Percentiles rank a stretch among this genome's conserved stretches.
These are phyloP conservation scores for Conopomorpha cramerella DNA, from an alignment of 1,140 invertebrate species.

Conservation along the genomic window DNA sequence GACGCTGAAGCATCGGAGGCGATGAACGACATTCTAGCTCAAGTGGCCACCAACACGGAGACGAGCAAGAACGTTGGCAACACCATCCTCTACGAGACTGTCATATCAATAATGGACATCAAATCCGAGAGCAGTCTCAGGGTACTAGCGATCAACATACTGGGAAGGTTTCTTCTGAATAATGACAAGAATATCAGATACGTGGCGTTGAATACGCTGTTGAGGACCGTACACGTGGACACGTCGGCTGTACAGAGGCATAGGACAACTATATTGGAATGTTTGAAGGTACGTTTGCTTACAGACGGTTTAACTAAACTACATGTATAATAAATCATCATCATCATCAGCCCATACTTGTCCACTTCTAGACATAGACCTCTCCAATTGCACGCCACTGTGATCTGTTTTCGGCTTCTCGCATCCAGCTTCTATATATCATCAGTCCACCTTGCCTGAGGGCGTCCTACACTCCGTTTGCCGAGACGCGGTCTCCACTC, in stretches of 20 bases:
- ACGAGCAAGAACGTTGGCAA: slow-evolving; percentile 98
- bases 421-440: too few species aligned
- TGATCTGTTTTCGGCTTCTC: too few species aligned
- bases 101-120: slow-evolving; percentile 98
- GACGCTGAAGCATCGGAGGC: slow-evolving; percentile 97
- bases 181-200: slow-evolving; percentile 99
- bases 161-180: slow-evolving; percentile 97
- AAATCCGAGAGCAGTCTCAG: slow-evolving; percentile 92
- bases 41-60: slow-evolving; percentile 98
- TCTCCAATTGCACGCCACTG: too few species aligned
- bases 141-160: slow-evolving; percentile 95
- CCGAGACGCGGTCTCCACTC: too few species aligned
- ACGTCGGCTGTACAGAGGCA: slow-evolving; percentile 98
- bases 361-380: too few species aligned
- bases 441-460: too few species aligned
- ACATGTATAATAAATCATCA: too few species aligned
- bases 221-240: slow-evolving; percentile 96
- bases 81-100: slow-evolving; percentile 97
- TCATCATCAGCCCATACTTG: too few species aligned
- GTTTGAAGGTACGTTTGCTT: slow-evolving; percentile 72
- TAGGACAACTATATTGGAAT: slow-evolving; percentile 97
- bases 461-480: too few species aligned
- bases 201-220: slow-evolving; percentile 95
- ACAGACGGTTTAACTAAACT: too few species aligned
- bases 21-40: slow-evolving; percentile 99